Evolutionary conservation across 1,140 invertebrate genomes (phyloP).

Genomic region (Mamestra configurata): DNA sequence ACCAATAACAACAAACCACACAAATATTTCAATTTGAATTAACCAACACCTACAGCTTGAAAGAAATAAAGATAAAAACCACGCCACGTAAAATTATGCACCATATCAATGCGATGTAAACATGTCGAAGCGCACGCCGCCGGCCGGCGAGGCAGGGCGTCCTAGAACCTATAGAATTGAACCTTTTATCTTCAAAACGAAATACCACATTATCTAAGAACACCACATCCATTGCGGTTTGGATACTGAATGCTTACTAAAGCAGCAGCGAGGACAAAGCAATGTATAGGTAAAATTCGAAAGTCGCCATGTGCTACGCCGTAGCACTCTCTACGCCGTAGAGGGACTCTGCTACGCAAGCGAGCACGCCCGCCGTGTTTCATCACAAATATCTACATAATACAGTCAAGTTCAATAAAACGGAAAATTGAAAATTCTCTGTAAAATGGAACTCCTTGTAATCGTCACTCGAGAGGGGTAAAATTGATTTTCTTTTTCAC

Average conservation of each 20-base stretch:
- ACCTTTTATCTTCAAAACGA: slow-evolving; percentile 3
- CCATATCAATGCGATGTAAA: slow-evolving; percentile 22
- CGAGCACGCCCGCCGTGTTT: slow-evolving; percentile 28
- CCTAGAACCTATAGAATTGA: slow-evolving; percentile 28
- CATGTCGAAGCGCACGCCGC: slow-evolving; percentile 29
- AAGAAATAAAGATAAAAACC: not conserved
- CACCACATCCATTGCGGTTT: not conserved
- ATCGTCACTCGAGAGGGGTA: not conserved
- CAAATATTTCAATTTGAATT: not conserved
- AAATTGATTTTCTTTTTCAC: not conserved
- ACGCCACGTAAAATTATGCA: not conserved
- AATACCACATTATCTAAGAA: not conserved
- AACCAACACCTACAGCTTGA: not conserved
- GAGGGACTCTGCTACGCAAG: slow-evolving; percentile 13
- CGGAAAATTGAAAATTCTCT: slow-evolving; percentile 9
- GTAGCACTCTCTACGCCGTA: slow-evolving; percentile 39
- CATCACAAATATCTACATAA: slow-evolving; percentile 4
- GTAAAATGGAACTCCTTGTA: not conserved
- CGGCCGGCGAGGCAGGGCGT: slow-evolving; percentile 32
- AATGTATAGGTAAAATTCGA: not conserved
- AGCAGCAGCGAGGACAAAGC: not conserved
- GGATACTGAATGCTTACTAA: not conserved
- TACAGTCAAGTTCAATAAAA: slow-evolving; percentile 22
- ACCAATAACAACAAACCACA: not conserved
- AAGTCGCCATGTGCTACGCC: slow-evolving; percentile 10